Base-by-base conservation (phyloP, 2,113 vertebrate species). In the Heloderma charlesbogerti region DNA sequence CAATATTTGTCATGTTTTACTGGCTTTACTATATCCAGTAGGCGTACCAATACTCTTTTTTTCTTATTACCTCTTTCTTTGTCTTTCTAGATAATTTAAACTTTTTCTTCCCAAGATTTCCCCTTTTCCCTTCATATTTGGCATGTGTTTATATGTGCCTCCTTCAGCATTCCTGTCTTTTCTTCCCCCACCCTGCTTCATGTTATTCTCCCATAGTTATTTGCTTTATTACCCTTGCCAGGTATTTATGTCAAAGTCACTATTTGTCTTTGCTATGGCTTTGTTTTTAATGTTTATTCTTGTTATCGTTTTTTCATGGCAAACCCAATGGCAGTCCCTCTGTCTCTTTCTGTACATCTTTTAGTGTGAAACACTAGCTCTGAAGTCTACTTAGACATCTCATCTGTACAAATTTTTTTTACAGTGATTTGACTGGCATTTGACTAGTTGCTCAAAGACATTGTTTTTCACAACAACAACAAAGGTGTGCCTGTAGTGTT, bases 241-340 rank as follows among this genome's bases (percentile, higher is more conserved):
- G 22, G 3, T 90, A 90, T 96, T 91, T 91, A 85, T 34, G 89
- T 90, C 40, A 25, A 13, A 29, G 1, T 92, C 78, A 16, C 40
- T 66, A 69, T 51, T 43, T 94, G 48, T 85, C 72, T 94, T 4
- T 75, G 82, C 86, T 77, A 80, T 93, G 6, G 60, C 4, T 66
- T 94, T 22, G 1, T 72, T 94, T 88, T 94, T 81, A 89, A 82
- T 92, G 91, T 92, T 95, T 94, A 91, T 91, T 94, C 45, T 95
- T 92, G 10, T 48, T 57, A 88, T 87, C 22, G 25, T 18, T 27
- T 22, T 18, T 91, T 86, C 27, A 16, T 66, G n/a, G 87, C 51
- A 95, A 92, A 94, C 91, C 29, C 0, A 95, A 86, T 82, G 72
- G 89, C 40, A 67, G 3, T 82, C 13, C 87, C 18, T 79, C 31